A percentile compares a stretch with the other conserved stretches of the same genome.
Evolutionary conservation across 2,888 invertebrate species (phyloP).

Genomic region (Hyppa rectilinea): DNA sequence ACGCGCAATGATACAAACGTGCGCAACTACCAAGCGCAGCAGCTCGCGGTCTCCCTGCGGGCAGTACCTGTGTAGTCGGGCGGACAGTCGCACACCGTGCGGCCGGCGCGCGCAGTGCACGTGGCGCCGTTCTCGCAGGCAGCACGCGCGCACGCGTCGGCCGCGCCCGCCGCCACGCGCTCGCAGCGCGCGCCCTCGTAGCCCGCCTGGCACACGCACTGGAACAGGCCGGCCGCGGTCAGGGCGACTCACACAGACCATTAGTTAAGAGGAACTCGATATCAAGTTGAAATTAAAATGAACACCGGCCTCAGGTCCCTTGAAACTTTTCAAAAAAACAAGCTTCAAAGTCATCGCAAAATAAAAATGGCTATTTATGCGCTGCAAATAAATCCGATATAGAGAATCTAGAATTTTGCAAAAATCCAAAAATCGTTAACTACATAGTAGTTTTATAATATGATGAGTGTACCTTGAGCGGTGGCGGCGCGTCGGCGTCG

Average conservation of each 20-base stretch:
- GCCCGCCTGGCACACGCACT: conserved; percentile 92
- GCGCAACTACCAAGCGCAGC: background rate
- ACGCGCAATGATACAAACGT: background rate
- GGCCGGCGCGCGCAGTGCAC: conserved; percentile 41
- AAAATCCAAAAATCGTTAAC: too few relatives aligned
- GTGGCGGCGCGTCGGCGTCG: conserved; percentile 77
- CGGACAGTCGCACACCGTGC: conserved; percentile 28
- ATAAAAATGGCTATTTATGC: too few relatives aligned
- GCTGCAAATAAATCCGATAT: too few relatives aligned
- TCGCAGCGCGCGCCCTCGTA: conserved; percentile 93
- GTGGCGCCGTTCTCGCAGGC: conserved; percentile 92
- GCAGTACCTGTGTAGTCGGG: conserved; percentile 41
- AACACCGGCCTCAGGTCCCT: too few relatives aligned
- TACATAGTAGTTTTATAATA: too few relatives aligned
- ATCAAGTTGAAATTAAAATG: too few relatives aligned
- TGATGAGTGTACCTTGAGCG: conserved; percentile 88
- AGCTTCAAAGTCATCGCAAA: too few relatives aligned
- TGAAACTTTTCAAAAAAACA: too few relatives aligned
- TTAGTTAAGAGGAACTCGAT: too few relatives aligned
- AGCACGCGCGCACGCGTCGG: conserved; percentile 84
- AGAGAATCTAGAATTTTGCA: too few relatives aligned
- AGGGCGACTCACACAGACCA: background rate
- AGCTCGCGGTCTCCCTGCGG: too few relatives aligned
- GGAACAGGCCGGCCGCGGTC: conserved; percentile 44
- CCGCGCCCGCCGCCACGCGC: conserved; percentile 32